phyloP scores from a whole-genome alignment of 37 sponge, comb jelly and placozoan species.

The Theonella swinhoei region DNA sequence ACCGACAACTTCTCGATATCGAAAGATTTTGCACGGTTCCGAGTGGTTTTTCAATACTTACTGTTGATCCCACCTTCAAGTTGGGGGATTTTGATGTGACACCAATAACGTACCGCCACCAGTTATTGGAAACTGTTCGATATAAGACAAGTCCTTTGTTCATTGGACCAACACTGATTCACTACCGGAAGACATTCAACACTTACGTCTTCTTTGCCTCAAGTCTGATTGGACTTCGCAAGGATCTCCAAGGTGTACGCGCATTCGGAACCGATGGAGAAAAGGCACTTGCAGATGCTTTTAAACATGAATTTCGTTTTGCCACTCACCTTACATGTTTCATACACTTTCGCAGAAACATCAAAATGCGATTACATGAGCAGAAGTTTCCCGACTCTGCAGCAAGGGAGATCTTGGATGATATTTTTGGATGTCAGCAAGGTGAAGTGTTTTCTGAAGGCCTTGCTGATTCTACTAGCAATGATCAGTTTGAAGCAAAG shows the following conservation, averaged over 20 bases:
- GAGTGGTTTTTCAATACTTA: conserved; percentile 30
- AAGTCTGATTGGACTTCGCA: conserved; percentile 43
- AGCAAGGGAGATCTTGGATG: neutral
- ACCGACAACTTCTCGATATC: conserved; percentile 42
- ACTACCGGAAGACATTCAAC: conserved; percentile 36
- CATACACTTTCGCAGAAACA: no score
- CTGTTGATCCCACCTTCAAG: conserved; percentile 60
- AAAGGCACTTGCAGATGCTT: conserved; percentile 46
- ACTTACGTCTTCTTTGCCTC: conserved; percentile 40
- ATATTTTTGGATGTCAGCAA: conserved; percentile 33
- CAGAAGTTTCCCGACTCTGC: no score
- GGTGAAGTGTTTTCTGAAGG: conserved; percentile 38
- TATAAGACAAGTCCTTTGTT: conserved; percentile 27
- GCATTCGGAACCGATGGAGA: no score
- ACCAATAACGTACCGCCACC: conserved; percentile 44
- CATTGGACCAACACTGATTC: conserved; percentile 48
- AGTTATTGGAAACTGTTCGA: conserved; percentile 27
- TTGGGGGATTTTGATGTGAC: conserved; percentile 67
- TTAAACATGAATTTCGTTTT: conserved; percentile 57
- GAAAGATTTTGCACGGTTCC: conserved; percentile 47
- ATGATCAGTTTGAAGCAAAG: conserved; percentile 13
- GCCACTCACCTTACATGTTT: conserved; percentile 45
- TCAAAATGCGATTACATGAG: no score
- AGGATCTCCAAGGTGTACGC: conserved; percentile 42
- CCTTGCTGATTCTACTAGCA: conserved; percentile 33